Percentiles rank a stretch among this genome's conserved stretches.
phyloP scores from a whole-genome alignment of 1,140 invertebrate species.

The Drosophila sechellia region DNA sequence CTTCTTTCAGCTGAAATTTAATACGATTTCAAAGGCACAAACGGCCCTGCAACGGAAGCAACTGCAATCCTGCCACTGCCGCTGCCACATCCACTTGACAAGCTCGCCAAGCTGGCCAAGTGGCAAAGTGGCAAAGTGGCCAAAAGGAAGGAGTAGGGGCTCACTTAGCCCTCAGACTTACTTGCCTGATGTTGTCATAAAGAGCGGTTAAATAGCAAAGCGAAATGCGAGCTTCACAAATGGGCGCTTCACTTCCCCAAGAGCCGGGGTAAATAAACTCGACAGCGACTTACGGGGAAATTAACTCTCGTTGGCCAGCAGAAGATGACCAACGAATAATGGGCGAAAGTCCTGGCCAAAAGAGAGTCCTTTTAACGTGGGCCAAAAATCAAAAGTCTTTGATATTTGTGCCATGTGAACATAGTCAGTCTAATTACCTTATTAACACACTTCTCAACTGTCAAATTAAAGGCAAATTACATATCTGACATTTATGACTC shows the following conservation, averaged over 20 bases:
- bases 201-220: slow-evolving; percentile 52
- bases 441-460: slow-evolving; percentile 35
- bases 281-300: slow-evolving; percentile 29
- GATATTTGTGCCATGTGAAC: too few relatives aligned
- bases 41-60: slow-evolving; percentile 41
- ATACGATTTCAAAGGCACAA: slow-evolving; percentile 66
- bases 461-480: slow-evolving; percentile 81
- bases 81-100: slow-evolving; percentile 59
- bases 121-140: slow-evolving; percentile 15
- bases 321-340: slow-evolving; percentile 11
- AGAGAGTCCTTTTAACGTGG: not conserved
- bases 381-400: too few relatives aligned
- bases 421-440: not conserved
- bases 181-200: slow-evolving; percentile 51
- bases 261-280: slow-evolving; percentile 41
- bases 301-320: slow-evolving; percentile 13
- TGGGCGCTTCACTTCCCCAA: slow-evolving; percentile 4
- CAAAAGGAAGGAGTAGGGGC: not conserved
- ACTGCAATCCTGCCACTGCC: slow-evolving; percentile 63
- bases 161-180: slow-evolving; percentile 1
- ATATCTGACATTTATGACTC: slow-evolving; percentile 65
- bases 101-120: slow-evolving; percentile 17
- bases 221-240: slow-evolving; percentile 56
- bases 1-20: slow-evolving; percentile 60
- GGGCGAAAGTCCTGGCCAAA: slow-evolving; percentile 11